Evolutionary conservation across 2,888 invertebrate genomes (phyloP), one percentile per base, ranked within the genome.

Genomic region (Molorchus minor): DNA sequence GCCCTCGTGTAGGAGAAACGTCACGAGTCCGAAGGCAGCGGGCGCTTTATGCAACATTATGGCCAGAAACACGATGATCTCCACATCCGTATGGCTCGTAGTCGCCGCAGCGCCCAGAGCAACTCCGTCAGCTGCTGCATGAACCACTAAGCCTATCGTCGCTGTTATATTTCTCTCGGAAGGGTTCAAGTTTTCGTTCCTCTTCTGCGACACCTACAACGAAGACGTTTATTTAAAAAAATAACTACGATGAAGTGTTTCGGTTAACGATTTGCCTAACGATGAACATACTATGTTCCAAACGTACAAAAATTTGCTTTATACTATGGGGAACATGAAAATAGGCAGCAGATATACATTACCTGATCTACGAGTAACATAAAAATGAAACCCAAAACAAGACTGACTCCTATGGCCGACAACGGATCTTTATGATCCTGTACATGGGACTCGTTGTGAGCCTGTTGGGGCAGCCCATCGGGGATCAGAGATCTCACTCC

Each of bases 11-110:
- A 99, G 81, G 36, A 99, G 83, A 80, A 98, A 98, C n/a, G 98
- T 96, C 33, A 98, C 98, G 12, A 99, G 84, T 0, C 98, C 99
- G 83, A 99, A 99, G 0, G 99, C 97, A 2, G 99, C 98, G 0
- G 99, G 99, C 0, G 98, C 98, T 83, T 99, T 99, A 76, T 99
- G 99, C 51, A 99, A 81, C 98, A 99, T 99, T 68, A 99, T 99
- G 2, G 99, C 99, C 21, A 98, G 79, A 81, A 99, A 99, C 7
- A 99, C 97, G 62, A 99, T 97, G 74, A 98, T 87, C 81, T 99
- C 98, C 0, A 99, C 95, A 75, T 98, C 97, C 0, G 94, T 89
- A 75, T 98, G 97, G 2, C 94, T 92, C 0, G 98, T 96, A 0
- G 96, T 95, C 0, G 98, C 97, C 0, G 98, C 98, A 1, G 98